Evolutionary conservation across 2,888 invertebrate genomes (phyloP).

Genomic region (Pammene fasciana): DNA sequence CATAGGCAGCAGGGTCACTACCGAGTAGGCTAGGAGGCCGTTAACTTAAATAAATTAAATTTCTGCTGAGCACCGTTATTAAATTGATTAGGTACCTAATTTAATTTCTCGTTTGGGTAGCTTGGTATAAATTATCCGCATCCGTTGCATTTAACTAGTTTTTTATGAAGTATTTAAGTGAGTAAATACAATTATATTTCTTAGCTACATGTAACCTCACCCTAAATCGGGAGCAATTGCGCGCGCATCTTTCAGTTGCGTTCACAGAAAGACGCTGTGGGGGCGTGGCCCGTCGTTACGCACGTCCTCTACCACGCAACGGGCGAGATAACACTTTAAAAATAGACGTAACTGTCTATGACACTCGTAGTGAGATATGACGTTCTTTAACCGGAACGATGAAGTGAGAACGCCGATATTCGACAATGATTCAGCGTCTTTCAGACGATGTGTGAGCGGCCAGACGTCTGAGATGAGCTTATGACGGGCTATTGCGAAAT

Average conservation of each 20-base stretch:
- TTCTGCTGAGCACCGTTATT: too few species aligned
- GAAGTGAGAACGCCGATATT: constrained; percentile 55
- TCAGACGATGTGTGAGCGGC: constrained; percentile 17
- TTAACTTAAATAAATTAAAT: too few species aligned
- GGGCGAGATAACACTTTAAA: constrained; percentile 41
- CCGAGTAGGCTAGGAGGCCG: too few species aligned
- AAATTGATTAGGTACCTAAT: too few species aligned
- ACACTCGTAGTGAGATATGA: background rate
- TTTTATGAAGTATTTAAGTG: too few species aligned
- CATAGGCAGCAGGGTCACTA: too few species aligned
- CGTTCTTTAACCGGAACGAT: constrained; percentile 51
- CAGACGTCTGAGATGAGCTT: constrained; percentile 12
- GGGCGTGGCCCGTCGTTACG: constrained; percentile 77
- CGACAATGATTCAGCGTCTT: constrained; percentile 32
- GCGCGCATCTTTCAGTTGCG: constrained; percentile 71
- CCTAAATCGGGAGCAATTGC: constrained; percentile 69
- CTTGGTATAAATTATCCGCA: too few species aligned
- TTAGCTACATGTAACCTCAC: constrained; percentile 57
- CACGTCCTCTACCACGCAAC: constrained; percentile 71
- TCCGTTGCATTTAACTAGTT: too few species aligned
- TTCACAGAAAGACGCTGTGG: constrained; percentile 64
- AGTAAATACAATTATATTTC: too few species aligned
- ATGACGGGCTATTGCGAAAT: background rate
- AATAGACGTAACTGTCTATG: constrained; percentile 9
- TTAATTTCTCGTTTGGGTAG: too few species aligned